Conservation (phyloP, 2,888 invertebrate genomes). For the Therioaphis trifolii region DNA sequence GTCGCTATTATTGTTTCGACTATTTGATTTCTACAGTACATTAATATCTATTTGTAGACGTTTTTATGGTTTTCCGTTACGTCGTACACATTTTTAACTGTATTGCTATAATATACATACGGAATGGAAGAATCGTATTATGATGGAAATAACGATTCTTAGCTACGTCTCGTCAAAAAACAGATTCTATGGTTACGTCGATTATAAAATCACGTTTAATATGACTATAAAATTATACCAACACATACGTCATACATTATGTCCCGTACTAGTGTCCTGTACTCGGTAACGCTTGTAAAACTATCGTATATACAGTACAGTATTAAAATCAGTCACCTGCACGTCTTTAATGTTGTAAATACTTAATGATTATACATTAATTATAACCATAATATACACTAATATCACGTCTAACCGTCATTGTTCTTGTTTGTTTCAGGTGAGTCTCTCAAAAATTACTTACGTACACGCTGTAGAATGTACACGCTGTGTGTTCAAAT, state of each 20-base stretch:
- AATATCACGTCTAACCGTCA: slow-evolving; percentile 7
- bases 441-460: slow-evolving; percentile 20
- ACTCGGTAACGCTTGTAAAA: background rate
- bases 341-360: background rate
- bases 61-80: no score
- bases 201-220: background rate
- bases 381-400: background rate
- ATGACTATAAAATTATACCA: no score
- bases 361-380: background rate
- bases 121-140: no score
- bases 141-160: no score
- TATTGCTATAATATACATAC: no score
- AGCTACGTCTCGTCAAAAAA: no score
- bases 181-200: background rate
- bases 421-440: slow-evolving; percentile 42
- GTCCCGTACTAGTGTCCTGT: no score
- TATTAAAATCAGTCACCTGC: background rate
- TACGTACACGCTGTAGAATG: background rate
- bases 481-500: no score
- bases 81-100: background rate
- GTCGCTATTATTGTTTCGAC: no score
- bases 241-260: no score
- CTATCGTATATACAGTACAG: background rate
- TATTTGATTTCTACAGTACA: no score
- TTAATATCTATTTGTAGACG: no score